Evolutionary conservation across 2,797 vertebrate genomes (phyloP), one percentile per base, ranked within the genome.

Genomic region (Oryzias sinensis): DNA sequence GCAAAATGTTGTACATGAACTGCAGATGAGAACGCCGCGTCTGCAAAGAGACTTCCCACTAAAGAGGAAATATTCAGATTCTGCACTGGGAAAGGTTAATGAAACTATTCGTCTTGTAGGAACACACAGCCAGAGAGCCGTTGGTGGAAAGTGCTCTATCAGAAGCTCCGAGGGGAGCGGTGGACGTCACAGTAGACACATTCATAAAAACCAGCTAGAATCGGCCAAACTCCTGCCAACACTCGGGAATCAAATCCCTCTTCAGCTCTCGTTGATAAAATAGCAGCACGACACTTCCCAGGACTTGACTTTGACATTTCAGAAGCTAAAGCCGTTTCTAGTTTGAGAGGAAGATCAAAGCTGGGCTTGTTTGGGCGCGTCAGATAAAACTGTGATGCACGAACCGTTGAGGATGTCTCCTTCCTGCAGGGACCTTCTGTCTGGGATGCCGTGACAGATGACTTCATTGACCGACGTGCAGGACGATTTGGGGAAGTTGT

Each of bases 391-490:
- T 11, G 9, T 0, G 16, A 2, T 41, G 20, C 33, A 41, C 90
- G 20, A 89, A 98, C 97, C 96, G 20, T 99, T 99, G 79, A 99
- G 95, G 73, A 99, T 98, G 70, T 99, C 97, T 40, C 95, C 97
- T 4, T 99, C 97, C 80, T 96, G 94, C 67, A 99, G 90, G 1
- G 83, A 90, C 78, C 97, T 92, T 74, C 95, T 88, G 81, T 99
- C 97, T n/a, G 97, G 97, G 88, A 99, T 99, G 71, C 97, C 97
- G 53, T 99, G 97, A 87, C 97, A 99, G 83, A 99, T 99, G 54
- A 99, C 96, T 88, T 99, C 97, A 57, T 99, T 99, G 75, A 99
- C 97, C 46, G 97, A 99, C 0, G 97, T 99, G 88, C 97, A 99
- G 90, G 95, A 98, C 1, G 97, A 99, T 85, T 99, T 99, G 4